Conservation (phyloP, 37 sponge, comb jelly and placozoan species). For the Cliona cf. orientalis region DNA sequence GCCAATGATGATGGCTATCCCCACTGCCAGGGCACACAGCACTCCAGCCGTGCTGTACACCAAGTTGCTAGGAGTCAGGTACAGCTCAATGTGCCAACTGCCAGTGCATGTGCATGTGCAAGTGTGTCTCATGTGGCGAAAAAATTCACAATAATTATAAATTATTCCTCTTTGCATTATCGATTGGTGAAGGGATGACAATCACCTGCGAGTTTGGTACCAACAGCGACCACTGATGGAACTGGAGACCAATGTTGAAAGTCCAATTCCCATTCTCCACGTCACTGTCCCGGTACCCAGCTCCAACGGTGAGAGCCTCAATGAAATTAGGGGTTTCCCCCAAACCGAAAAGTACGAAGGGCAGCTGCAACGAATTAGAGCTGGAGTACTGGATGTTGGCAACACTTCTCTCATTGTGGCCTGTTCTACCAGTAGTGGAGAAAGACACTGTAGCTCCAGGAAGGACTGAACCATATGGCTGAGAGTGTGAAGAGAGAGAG, state of each 20-base stretch:
- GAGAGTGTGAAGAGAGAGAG: neutral
- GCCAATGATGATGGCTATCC: constrained; percentile 32
- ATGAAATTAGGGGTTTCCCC: constrained; percentile 72
- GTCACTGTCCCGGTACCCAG: neutral
- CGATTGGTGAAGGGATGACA: constrained; percentile 45
- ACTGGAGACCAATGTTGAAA: neutral
- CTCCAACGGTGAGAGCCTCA: constrained; percentile 51
- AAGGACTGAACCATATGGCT: constrained; percentile 61
- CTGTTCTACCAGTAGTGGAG: constrained; percentile 58
- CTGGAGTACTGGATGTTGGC: constrained; percentile 12
- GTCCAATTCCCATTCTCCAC: neutral
- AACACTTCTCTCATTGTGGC: constrained; percentile 8
- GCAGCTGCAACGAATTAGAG: constrained; percentile 39
- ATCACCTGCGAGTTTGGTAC: constrained; percentile 77
- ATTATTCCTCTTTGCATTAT: constrained; percentile 32
- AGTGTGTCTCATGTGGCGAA: too few relatives aligned
- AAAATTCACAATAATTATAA: neutral
- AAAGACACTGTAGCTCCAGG: constrained; percentile 47
- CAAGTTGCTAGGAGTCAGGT: constrained; percentile 61
- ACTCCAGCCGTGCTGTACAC: constrained; percentile 60
- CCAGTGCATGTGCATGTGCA: too few relatives aligned
- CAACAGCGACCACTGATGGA: constrained; percentile 24
- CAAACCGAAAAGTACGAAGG: constrained; percentile 75
- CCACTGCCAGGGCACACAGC: constrained; percentile 40
- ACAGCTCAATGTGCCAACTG: constrained; percentile 66